Evolutionary conservation across 92 coral and sea anemone species (phyloP), one percentile per base, ranked within the genome.

Genomic region (Isaurus tuberculatus): DNA sequence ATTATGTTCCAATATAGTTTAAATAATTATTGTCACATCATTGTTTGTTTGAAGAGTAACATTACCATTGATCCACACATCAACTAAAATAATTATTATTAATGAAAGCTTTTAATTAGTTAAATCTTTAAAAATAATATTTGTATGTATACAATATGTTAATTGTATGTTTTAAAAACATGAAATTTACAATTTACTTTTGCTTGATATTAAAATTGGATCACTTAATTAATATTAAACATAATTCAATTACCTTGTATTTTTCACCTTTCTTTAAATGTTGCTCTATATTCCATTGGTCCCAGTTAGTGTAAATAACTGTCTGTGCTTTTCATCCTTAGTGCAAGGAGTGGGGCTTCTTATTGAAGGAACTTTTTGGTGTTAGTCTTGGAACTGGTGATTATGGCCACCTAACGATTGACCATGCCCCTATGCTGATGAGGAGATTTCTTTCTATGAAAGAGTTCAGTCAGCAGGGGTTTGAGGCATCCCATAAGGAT

Each of bases 341-440:
- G 58, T 49, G 58, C 58, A 49, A 49, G 58, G 58, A 87, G 75
- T 87, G 90, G 90, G 90, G 90, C 15, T 81, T 87, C 69, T 75
- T 87, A 26, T 65, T 87, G 46, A 51, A 85, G 40, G 90, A 79
- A 53, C 63, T 80, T 72, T 86, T 86, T 86, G 89, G 89, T 26
- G 13, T 55, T 1, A 13, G 32, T 0, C 65, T 86, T 2, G 89
- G 89, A 32, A 86, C 80, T 2, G 89, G 89, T 1, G 90, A 87
- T 70, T 82, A 87, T 82, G 90, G 87, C 40, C 87, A 87, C 28
- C 51, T 85, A 55, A 55, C 83, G 64, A 87, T 87, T 46, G 90
- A 81, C 33, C 90, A 87, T 82, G 69, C 88, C 17, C 66, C 86
- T 57, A 87, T 81, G 90, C 58, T 87, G 60, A 9, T 87, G 68